Evolutionary conservation across 2,888 invertebrate genomes (phyloP).

Genomic region (Meloe dianella): DNA sequence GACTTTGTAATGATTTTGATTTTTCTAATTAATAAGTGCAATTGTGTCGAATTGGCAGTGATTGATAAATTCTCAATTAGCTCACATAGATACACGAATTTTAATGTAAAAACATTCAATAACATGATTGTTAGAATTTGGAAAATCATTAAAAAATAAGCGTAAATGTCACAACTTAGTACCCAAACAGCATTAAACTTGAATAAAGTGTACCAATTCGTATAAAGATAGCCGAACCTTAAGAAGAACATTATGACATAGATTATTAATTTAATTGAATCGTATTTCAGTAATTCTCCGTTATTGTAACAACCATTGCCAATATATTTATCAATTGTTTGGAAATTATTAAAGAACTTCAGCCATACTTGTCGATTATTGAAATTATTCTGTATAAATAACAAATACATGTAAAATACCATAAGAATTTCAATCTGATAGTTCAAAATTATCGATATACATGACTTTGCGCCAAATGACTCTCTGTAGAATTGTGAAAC

Average conservation of each 20-base stretch:
- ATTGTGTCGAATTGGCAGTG: neutral
- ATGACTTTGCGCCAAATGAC: too few species aligned
- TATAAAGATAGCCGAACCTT: neutral
- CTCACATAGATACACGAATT: neutral
- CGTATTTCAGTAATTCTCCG: neutral
- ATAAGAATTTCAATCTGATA: neutral
- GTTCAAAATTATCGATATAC: neutral
- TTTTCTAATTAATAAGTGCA: neutral
- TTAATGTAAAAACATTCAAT: neutral
- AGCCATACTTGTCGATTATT: neutral
- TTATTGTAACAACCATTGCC: neutral
- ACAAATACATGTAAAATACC: neutral
- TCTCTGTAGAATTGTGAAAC: neutral
- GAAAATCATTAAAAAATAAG: too few species aligned
- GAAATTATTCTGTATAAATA: neutral
- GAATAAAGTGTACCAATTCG: neutral
- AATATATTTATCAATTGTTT: neutral
- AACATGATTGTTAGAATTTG: neutral
- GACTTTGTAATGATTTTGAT: neutral
- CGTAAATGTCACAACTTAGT: neutral
- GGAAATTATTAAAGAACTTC: neutral
- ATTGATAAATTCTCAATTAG: neutral
- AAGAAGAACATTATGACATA: neutral
- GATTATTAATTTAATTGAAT: neutral
- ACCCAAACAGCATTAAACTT: neutral